phyloP scores from a whole-genome alignment of 1,140 invertebrate species.

The Cyclina sinensis region DNA sequence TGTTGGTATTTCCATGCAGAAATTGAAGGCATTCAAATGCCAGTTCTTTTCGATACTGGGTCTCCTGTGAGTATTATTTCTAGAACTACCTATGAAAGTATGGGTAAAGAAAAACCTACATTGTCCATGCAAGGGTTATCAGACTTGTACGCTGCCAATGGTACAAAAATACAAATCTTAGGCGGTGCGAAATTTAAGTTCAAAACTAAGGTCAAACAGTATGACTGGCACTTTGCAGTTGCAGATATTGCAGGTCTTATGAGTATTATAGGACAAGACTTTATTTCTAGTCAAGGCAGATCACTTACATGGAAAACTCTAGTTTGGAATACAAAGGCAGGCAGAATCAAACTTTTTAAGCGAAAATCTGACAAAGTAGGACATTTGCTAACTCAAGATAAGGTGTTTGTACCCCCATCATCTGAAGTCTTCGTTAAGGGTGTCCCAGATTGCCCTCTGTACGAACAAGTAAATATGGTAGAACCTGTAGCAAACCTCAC shows the following conservation, averaged over 20 bases:
- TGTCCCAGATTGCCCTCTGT: background rate
- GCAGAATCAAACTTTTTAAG: background rate
- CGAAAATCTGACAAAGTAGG: background rate
- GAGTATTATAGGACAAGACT: background rate
- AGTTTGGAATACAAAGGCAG: background rate
- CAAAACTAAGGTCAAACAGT: background rate
- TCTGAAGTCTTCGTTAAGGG: constrained; percentile 8
- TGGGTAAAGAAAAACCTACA: background rate
- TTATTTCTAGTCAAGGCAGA: background rate
- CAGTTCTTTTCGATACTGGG: background rate
- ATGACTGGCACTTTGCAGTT: background rate
- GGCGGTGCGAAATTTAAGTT: background rate
- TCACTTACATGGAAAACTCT: background rate
- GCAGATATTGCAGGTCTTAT: background rate
- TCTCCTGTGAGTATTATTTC: background rate
- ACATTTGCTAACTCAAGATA: background rate
- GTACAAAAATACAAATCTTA: background rate
- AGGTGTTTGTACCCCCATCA: background rate
- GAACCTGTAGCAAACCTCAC: background rate
- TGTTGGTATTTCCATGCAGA: no score
- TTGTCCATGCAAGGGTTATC: background rate
- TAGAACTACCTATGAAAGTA: background rate
- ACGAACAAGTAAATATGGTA: no score
- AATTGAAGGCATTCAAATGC: no score
- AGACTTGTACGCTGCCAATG: background rate